These are phyloP conservation scores for Botia kubotai DNA, from an alignment of 2,797 vertebrate genomes.

Conservation along the genomic window DNA sequence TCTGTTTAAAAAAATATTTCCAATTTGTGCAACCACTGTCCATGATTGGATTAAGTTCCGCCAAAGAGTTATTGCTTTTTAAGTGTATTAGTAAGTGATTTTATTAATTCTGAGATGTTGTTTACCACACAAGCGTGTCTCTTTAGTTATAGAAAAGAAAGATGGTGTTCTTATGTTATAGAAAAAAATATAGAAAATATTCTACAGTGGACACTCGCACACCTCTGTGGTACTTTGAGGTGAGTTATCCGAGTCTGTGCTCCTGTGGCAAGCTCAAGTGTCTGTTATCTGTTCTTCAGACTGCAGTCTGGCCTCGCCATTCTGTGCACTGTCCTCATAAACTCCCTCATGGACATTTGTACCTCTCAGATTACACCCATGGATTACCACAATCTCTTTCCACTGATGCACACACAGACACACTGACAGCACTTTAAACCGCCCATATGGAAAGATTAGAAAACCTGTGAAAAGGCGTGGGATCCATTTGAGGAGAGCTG, in stretches of 20 bases:
- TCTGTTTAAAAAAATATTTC: too few species aligned
- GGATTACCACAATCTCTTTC: slow-evolving; percentile 80
- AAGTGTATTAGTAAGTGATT: too few species aligned
- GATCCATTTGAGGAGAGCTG: slow-evolving; percentile 48
- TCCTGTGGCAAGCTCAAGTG: slow-evolving; percentile 43
- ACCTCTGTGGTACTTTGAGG: slow-evolving; percentile 8
- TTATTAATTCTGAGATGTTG: too few species aligned
- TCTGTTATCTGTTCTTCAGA: slow-evolving; percentile 54
- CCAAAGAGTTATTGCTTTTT: too few species aligned
- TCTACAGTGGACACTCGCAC: background rate
- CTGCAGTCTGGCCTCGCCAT: slow-evolving; percentile 42
- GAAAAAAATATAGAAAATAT: background rate
- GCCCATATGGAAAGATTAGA: slow-evolving; percentile 51
- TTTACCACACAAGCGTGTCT: too few species aligned
- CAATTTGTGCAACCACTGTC: too few species aligned
- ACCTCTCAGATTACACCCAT: slow-evolving; percentile 75
- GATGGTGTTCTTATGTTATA: slow-evolving; percentile 10
- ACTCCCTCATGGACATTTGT: slow-evolving; percentile 77
- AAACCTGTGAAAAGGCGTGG: slow-evolving; percentile 40
- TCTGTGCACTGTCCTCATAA: slow-evolving; percentile 50
- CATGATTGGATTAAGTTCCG: too few species aligned
- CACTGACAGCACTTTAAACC: slow-evolving; percentile 46
- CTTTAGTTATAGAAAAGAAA: too few species aligned
- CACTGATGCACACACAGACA: slow-evolving; percentile 51
- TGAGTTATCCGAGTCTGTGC: slow-evolving; percentile 38